Conservation (phyloP, 2,797 vertebrate species). For the Scarus forsteni region DNA sequence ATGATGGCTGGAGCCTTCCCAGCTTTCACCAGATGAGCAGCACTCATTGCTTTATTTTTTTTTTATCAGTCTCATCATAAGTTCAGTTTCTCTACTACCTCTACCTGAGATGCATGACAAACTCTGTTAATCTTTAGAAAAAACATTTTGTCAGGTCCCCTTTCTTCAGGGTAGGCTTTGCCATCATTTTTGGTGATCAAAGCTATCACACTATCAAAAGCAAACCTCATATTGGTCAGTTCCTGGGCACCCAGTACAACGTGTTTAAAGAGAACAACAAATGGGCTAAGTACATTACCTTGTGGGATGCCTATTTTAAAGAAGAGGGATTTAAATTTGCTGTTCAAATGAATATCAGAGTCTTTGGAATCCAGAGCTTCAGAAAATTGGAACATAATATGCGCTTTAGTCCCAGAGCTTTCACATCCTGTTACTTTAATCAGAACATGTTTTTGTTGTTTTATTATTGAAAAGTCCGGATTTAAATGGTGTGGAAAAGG, state of each 20-base stretch:
- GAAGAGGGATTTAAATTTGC: neutral
- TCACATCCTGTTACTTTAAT: neutral
- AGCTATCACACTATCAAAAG: neutral
- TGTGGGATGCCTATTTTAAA: neutral
- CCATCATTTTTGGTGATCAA: constrained; percentile 9
- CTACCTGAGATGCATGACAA: too few relatives aligned
- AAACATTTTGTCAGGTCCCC: neutral
- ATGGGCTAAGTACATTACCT: neutral
- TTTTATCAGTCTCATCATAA: too few relatives aligned
- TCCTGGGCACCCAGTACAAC: neutral
- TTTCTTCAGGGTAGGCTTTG: neutral
- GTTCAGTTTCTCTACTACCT: too few relatives aligned
- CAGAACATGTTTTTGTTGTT: neutral
- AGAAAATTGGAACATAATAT: neutral
- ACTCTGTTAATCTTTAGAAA: neutral
- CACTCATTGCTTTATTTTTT: too few relatives aligned
- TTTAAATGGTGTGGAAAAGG: neutral
- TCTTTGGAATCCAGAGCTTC: neutral
- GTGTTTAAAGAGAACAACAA: neutral
- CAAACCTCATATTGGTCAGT: neutral
- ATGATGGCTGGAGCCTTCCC: too few relatives aligned
- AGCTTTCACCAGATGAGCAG: too few relatives aligned
- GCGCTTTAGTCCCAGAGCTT: neutral
- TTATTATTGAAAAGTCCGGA: constrained; percentile 2
- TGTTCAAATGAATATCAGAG: neutral